These are phyloP conservation scores for Cephalopachus bancanus DNA, from an alignment of 2,797 vertebrate species.

Conservation along the genomic window DNA sequence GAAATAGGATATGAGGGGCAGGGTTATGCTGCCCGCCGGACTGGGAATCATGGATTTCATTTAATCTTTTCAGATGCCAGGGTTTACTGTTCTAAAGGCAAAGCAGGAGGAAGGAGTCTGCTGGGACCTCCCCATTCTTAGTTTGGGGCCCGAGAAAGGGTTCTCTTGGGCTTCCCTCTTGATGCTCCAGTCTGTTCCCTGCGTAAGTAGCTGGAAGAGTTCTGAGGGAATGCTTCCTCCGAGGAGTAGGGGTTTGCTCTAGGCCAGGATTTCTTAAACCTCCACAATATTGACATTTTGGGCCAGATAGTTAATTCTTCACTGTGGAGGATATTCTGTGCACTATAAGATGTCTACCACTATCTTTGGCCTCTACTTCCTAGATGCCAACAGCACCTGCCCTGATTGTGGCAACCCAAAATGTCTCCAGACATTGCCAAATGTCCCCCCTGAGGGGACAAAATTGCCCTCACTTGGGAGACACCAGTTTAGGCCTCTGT, in stretches of 20 bases:
- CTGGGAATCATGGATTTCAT: slow-evolving; percentile 75
- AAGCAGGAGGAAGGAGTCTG: slow-evolving; percentile 36
- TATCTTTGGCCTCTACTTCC: not conserved
- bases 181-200: not conserved
- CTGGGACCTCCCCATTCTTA: slow-evolving; percentile 46
- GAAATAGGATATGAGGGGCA: slow-evolving; percentile 82
- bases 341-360: not conserved
- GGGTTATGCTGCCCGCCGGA: slow-evolving; percentile 72
- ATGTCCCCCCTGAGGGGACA: not conserved
- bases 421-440: not conserved
- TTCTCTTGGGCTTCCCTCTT: slow-evolving; percentile 3
- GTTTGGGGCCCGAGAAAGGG: slow-evolving; percentile 39
- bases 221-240: not conserved
- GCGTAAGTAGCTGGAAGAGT: not conserved
- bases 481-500: not conserved
- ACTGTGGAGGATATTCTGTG: not conserved
- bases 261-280: not conserved
- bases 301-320: not conserved
- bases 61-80: slow-evolving; percentile 80
- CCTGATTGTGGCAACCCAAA: not conserved
- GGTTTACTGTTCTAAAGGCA: slow-evolving; percentile 73
- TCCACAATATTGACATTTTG: not conserved
- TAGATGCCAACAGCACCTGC: not conserved
- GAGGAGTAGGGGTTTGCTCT: not conserved
- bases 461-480: not conserved